These are phyloP conservation scores for Zaprionus vittiger DNA, from an alignment of 1,140 invertebrate species.

Conservation along the genomic window DNA sequence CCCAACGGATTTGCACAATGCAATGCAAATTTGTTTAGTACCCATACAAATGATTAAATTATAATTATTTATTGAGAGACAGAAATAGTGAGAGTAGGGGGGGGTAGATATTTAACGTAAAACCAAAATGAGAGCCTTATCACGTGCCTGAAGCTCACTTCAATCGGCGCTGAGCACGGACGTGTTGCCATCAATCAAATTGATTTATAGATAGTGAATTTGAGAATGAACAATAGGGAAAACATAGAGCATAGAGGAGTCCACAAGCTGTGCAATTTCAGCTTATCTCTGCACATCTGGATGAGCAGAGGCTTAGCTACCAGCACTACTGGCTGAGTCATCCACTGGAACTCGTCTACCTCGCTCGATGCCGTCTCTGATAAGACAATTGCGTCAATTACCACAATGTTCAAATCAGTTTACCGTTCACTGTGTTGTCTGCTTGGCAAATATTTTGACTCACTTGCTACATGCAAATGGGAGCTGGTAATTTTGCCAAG, in stretches of 20 bases:
- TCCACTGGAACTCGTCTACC: neutral
- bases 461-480: constrained; percentile 61
- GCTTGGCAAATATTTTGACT: constrained; percentile 61
- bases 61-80: constrained; percentile 35
- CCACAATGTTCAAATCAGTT: constrained; percentile 39
- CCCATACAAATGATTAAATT: constrained; percentile 37
- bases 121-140: constrained; percentile 42
- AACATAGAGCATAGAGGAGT: constrained; percentile 17
- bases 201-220: constrained; percentile 68
- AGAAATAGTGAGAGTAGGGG: neutral
- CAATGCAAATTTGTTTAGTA: constrained; percentile 29
- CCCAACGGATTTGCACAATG: constrained; percentile 14
- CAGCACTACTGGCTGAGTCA: constrained; percentile 12
- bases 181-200: constrained; percentile 61
- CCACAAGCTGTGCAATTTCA: constrained; percentile 7
- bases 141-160: constrained; percentile 53
- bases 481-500: constrained; percentile 15
- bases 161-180: neutral
- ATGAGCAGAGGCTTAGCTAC: constrained; percentile 22
- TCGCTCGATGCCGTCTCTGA: constrained; percentile 24
- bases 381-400: constrained; percentile 70
- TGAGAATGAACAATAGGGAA: constrained; percentile 52
- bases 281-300: constrained; percentile 17
- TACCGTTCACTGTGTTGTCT: constrained; percentile 8
- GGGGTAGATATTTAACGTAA: neutral